phyloP scores from a whole-genome alignment of 2,888 invertebrate species.

The Caenorhabditis drosophilae region DNA sequence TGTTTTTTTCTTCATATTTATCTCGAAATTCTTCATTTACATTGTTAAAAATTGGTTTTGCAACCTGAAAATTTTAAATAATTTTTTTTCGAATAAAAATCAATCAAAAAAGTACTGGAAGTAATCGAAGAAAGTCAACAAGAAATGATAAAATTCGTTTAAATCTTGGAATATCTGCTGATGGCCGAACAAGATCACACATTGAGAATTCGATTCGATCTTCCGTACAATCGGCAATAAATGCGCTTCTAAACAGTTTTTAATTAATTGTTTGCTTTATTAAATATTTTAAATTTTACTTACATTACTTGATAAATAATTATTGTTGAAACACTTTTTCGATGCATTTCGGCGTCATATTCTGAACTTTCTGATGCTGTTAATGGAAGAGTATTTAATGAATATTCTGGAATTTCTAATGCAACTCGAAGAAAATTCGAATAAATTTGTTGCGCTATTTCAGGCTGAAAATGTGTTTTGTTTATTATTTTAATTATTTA shows the following conservation, averaged over 20 bases:
- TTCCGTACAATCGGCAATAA: slow-evolving; percentile 14
- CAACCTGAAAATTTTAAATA: too few species aligned
- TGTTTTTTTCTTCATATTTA: slow-evolving; percentile 4
- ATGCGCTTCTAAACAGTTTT: slow-evolving; percentile 31
- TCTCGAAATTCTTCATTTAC: slow-evolving; percentile 24
- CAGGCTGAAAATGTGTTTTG: slow-evolving; percentile 14
- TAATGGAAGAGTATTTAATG: slow-evolving; percentile 15
- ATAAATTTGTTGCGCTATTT: slow-evolving; percentile 12
- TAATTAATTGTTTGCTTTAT: too few species aligned
- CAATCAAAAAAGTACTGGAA: not conserved
- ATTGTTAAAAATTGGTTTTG: slow-evolving; percentile 12
- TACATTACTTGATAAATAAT: slow-evolving; percentile 23
- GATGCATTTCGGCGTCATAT: slow-evolving; percentile 13
- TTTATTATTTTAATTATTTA: not conserved
- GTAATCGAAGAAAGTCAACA: slow-evolving; percentile 16
- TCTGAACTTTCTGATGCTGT: not conserved
- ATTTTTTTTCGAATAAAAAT: not conserved
- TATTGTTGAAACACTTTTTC: slow-evolving; percentile 10
- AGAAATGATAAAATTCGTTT: slow-evolving; percentile 10
- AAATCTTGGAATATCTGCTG: not conserved
- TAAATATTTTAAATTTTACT: too few species aligned
- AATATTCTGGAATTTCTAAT: slow-evolving; percentile 12
- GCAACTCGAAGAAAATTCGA: slow-evolving; percentile 9
- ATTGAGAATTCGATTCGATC: slow-evolving; percentile 19
- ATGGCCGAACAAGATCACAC: slow-evolving; percentile 23